A percentile compares a stretch with the other conserved stretches of the same genome.
Evolutionary conservation across 2,113 vertebrate genomes (phyloP).

Genomic region (Burhinus bistriatus): DNA sequence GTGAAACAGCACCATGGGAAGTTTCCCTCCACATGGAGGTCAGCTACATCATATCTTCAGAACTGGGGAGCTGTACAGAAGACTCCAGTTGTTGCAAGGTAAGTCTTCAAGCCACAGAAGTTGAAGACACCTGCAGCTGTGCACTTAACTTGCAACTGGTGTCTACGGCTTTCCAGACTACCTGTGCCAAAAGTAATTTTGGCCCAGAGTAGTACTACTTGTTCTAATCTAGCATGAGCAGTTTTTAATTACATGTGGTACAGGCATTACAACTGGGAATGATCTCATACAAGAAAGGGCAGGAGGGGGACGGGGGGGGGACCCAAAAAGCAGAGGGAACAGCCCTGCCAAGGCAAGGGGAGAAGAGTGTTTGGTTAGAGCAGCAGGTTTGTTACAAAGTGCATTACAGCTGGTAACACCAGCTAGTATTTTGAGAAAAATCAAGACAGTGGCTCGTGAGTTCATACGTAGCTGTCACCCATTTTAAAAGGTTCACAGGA

Average conservation of each 20-base stretch:
- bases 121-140: background rate
- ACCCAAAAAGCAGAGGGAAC: background rate
- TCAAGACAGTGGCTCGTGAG: background rate
- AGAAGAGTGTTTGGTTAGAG: background rate
- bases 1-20: background rate
- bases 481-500: background rate
- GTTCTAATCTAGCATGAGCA: background rate
- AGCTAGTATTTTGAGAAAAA: background rate
- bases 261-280: background rate
- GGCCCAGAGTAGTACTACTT: background rate
- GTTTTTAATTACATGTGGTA: background rate
- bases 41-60: background rate
- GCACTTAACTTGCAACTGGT: background rate
- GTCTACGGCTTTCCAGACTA: background rate
- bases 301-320: too few relatives aligned
- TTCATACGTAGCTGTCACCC: fast-evolving
- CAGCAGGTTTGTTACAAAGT: background rate
- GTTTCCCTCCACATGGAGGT: background rate
- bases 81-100: background rate
- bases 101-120: background rate
- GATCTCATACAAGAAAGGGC: background rate
- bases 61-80: background rate
- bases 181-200: background rate
- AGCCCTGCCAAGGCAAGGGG: background rate
- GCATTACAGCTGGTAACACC: background rate